phyloP scores from a whole-genome alignment of 2,888 invertebrate genomes.

The Pachymerium ferrugineum region DNA sequence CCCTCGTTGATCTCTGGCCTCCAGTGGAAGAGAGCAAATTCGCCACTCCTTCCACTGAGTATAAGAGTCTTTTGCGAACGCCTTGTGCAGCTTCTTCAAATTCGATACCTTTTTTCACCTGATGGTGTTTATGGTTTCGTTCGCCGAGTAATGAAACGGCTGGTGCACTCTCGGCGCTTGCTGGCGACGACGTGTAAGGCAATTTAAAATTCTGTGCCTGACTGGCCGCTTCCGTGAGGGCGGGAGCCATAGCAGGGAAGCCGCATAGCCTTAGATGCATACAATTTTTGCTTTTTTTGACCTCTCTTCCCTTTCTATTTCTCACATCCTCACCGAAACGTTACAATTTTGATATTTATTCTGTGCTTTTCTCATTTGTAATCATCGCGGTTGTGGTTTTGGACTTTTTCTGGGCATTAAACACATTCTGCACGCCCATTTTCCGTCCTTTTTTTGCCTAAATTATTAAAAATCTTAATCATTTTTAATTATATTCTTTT shows the following conservation, averaged over 20 bases:
- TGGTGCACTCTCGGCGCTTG: neutral
- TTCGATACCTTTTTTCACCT: neutral
- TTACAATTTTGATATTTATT: neutral
- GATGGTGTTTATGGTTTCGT: neutral
- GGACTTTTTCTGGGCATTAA: neutral
- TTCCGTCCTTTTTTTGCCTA: no score
- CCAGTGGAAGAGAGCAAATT: no score
- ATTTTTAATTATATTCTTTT: neutral
- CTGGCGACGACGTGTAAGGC: constrained; percentile 40
- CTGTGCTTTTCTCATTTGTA: neutral
- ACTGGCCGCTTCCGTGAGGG: constrained; percentile 67
- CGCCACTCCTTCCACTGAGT: no score
- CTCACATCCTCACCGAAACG: neutral
- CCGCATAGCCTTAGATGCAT: constrained; percentile 34
- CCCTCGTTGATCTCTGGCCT: neutral
- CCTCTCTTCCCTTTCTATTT: no score
- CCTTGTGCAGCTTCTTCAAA: neutral
- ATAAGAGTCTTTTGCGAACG: neutral
- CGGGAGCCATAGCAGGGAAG: constrained; percentile 72
- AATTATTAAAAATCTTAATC: no score
- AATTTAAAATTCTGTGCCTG: constrained; percentile 44
- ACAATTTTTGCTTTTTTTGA: no score
- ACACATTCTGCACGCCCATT: neutral
- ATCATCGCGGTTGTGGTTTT: no score
- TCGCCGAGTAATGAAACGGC: neutral